Evolutionary conservation across 2,797 vertebrate genomes (phyloP).

Genomic region (Halcyon smyrnensis): DNA sequence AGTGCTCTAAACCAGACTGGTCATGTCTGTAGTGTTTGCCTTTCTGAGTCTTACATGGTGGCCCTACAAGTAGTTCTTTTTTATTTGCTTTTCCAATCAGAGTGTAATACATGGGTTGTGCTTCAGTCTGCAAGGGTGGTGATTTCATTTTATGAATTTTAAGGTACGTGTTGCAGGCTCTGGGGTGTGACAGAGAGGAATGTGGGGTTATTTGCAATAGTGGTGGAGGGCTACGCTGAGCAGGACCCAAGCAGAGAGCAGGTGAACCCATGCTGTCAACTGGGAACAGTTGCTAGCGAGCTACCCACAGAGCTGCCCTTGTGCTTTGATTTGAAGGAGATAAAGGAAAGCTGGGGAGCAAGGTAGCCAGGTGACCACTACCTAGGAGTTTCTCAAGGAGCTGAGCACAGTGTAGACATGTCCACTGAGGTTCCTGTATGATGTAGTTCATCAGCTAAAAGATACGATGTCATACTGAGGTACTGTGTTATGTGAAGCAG

Average conservation of each 20-base stretch:
- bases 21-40: accelerated
- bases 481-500: not conserved
- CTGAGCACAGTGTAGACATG: not conserved
- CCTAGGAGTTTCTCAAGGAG: not conserved
- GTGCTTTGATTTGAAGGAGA: not conserved
- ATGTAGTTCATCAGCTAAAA: not conserved
- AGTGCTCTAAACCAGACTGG: not conserved
- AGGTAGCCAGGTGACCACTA: not conserved
- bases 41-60: not conserved
- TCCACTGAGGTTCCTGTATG: not conserved
- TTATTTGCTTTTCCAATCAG: not conserved
- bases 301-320: not conserved
- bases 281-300: not conserved
- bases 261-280: not conserved
- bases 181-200: not conserved
- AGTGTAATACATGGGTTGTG: not conserved
- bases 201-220: not conserved
- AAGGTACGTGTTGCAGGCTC: not conserved
- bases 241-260: not conserved
- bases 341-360: not conserved
- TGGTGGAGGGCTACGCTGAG: not conserved
- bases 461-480: not conserved
- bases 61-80: not conserved
- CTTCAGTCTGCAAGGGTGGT: not conserved
- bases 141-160: not conserved